Conservation (phyloP, 2,797 vertebrate species). For the Mormyrus proboscirostris region DNA sequence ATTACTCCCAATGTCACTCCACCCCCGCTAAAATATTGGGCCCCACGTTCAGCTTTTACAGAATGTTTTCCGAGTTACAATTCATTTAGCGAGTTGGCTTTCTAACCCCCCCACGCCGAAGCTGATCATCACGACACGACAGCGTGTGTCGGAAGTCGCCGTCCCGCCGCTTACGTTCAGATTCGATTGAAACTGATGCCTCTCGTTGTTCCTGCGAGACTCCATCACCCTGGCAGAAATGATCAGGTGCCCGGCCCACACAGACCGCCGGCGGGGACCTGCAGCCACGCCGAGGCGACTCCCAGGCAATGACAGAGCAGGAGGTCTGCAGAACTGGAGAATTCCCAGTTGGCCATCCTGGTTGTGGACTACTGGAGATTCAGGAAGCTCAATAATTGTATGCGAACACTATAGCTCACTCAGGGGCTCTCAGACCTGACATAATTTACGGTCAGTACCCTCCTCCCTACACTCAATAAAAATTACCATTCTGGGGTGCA, state of each 20-base stretch:
- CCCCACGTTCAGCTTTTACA: neutral
- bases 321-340: neutral
- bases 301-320: neutral
- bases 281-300: neutral
- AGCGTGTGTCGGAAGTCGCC: neutral
- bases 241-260: neutral
- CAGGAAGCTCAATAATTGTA: neutral
- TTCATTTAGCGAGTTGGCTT: neutral
- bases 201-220: neutral
- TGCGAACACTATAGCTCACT: neutral
- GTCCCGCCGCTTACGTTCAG: neutral
- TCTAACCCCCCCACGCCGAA: neutral
- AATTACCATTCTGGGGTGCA: neutral
- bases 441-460: neutral
- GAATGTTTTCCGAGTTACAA: neutral
- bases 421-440: neutral
- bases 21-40: neutral
- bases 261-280: neutral
- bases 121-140: neutral
- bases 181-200: neutral
- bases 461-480: neutral
- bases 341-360: neutral
- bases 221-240: neutral
- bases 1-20: neutral
- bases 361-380: neutral